These are phyloP conservation scores for Eulemur coronatus DNA, from an alignment of 2,797 vertebrate genomes.

Conservation along the genomic window DNA sequence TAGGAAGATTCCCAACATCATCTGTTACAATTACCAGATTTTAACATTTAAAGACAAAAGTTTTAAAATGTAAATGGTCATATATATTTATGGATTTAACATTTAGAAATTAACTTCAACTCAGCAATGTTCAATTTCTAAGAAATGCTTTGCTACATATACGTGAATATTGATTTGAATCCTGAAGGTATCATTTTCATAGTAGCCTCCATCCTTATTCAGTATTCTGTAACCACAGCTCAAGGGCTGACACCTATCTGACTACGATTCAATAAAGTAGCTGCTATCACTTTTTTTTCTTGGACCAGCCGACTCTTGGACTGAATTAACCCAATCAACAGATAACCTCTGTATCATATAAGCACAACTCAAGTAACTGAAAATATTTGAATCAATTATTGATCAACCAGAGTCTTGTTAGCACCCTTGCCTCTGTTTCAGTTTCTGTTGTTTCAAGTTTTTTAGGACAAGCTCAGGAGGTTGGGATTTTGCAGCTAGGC, in stretches of 20 bases:
- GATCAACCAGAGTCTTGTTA: not conserved
- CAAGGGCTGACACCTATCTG: not conserved
- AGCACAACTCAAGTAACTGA: not conserved
- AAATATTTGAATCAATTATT: not conserved
- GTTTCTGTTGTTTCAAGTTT: not conserved
- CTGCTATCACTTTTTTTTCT: not conserved
- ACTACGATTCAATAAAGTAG: not conserved
- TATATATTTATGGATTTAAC: conserved; percentile 60
- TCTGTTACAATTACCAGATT: conserved; percentile 57
- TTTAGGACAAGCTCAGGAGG: not conserved
- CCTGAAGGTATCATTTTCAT: not conserved
- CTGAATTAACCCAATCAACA: not conserved
- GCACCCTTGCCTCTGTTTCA: not conserved
- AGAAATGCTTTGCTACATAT: not conserved
- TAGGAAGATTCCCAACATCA: conserved; percentile 15
- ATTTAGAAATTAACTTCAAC: conserved; percentile 62
- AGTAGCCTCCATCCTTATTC: not conserved
- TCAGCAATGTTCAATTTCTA: not conserved
- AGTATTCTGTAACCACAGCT: not conserved
- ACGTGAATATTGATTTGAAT: not conserved
- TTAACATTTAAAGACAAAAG: conserved; percentile 62
- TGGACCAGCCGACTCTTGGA: not conserved
- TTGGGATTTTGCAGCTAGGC: not conserved
- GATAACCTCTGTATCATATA: not conserved
- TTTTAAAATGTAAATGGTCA: conserved; percentile 51